Evolutionary conservation across 2,797 vertebrate genomes (phyloP).

Genomic region (Ficedula albicollis): DNA sequence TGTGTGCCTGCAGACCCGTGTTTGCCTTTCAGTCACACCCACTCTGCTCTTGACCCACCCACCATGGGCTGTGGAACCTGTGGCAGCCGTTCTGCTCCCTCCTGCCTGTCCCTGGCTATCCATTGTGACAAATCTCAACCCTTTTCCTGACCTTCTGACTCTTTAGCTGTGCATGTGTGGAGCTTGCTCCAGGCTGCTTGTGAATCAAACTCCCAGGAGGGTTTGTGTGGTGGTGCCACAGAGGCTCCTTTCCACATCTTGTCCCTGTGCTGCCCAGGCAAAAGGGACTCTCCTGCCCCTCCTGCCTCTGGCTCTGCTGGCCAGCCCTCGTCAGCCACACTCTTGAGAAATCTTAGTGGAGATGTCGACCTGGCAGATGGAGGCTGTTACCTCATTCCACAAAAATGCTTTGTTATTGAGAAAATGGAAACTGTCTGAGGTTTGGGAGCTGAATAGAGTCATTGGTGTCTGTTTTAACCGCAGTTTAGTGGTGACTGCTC

Average conservation of each 20-base stretch:
- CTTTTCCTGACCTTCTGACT: not conserved
- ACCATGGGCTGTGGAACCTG: not conserved
- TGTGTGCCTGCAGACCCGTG: not conserved
- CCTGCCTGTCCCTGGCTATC: not conserved
- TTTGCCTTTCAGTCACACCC: rapidly evolving
- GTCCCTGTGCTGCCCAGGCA: not conserved
- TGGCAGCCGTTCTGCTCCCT: not conserved
- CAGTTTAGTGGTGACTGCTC: constrained; percentile 50
- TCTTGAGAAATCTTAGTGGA: constrained; percentile 56
- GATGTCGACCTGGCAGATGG: constrained; percentile 79
- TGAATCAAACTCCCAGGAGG: not conserved
- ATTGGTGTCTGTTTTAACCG: constrained; percentile 72
- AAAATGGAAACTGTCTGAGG: constrained; percentile 82
- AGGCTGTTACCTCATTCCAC: constrained; percentile 86
- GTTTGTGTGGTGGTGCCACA: not conserved
- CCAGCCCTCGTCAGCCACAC: not conserved
- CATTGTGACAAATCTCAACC: not conserved
- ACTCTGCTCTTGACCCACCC: not conserved
- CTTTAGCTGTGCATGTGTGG: not conserved
- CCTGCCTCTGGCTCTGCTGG: not conserved
- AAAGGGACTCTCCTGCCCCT: not conserved
- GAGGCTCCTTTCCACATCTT: not conserved
- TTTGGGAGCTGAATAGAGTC: constrained; percentile 72
- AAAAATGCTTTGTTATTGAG: constrained; percentile 89
- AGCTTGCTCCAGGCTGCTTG: not conserved